Base-by-base conservation (phyloP, 2,113 vertebrate species). In the Connochaetes taurinus region DNA sequence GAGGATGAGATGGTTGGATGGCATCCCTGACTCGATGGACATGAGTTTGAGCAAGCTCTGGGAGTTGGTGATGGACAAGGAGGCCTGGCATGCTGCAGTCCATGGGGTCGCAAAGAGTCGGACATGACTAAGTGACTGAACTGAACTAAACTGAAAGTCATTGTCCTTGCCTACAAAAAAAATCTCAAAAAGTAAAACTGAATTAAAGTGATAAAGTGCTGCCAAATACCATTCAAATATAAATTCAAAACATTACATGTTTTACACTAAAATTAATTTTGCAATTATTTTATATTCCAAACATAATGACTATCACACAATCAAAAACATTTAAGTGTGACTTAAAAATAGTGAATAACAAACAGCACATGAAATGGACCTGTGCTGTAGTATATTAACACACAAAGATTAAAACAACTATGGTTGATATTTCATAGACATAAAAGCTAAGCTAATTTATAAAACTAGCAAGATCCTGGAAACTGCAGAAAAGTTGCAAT, bases 41-140 rank as follows among this genome's bases (percentile, higher is more conserved):
- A 6, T 36, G 19, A 71, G 19, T 40, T 23, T 71, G 64, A 36
- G 19, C 0, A 12, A 71, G 19, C 19, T 71, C n/a, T 0, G 1
- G 10, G n/a, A 71, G 67, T 23, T 71, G n/a, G 19, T 71, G n/a
- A 40, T 40, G 10, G n/a, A 71, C n/a, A 71, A 12, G 19, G 10
- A 71, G 19, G 67, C 19, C n/a, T 40, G 67, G n/a, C 1, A 23
- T 23, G 10, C 19, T 71, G n/a, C 19, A 40, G 19, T 40, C 10
- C 10, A 36, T 67, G 64, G 33, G 33, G 16, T 10, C 4, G 0
- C 16, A 67, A 17, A 64, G 64, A n/a, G 33, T 67, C 1, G 1
- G 62, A 36, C 4, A n/a, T 19, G 4, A 19, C 64, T 36, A 9
- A 36, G 9, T 0, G 4, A 67, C 64, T 36, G 64, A 19, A 67